phyloP scores from a whole-genome alignment of 1,140 invertebrate genomes.

The Drosophila micromelanica region DNA sequence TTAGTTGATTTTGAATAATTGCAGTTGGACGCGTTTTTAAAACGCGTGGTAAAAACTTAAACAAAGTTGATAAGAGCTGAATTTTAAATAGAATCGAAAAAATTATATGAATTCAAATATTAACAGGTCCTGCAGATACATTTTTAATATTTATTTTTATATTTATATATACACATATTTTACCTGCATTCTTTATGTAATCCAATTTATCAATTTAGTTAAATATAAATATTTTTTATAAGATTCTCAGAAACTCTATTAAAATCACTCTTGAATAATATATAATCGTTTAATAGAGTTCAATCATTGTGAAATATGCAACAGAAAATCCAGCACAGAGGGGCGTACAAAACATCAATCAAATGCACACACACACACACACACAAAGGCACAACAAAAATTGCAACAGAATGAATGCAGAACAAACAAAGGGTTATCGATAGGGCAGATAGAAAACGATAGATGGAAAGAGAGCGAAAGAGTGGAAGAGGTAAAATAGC shows the following conservation, averaged over 20 bases:
- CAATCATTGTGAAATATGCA: constrained; percentile 10
- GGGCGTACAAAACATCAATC: constrained; percentile 30
- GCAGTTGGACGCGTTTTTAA: constrained; percentile 8
- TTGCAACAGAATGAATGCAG: constrained; percentile 34
- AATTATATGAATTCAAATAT: not conserved
- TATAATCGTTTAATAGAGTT: constrained; percentile 7
- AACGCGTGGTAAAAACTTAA: not conserved
- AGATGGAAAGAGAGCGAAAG: constrained; percentile 1
- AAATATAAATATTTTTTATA: too few relatives aligned
- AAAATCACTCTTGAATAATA: too few relatives aligned
- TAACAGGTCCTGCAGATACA: too few relatives aligned
- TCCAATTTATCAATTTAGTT: too few relatives aligned
- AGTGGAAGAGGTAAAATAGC: constrained; percentile 19
- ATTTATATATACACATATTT: too few relatives aligned
- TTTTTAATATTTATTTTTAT: too few relatives aligned
- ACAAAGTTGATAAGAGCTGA: not conserved
- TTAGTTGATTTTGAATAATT: constrained; percentile 53
- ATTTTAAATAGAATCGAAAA: not conserved
- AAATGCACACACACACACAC: constrained; percentile 2
- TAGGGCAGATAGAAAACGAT: not conserved
- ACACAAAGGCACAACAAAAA: constrained; percentile 8
- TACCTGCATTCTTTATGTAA: too few relatives aligned
- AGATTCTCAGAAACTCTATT: not conserved
- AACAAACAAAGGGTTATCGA: constrained; percentile 48
- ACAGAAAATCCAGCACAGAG: constrained; percentile 12